These are phyloP conservation scores for Lepus townsendii DNA, from an alignment of 2,797 vertebrate genomes.

Conservation along the genomic window DNA sequence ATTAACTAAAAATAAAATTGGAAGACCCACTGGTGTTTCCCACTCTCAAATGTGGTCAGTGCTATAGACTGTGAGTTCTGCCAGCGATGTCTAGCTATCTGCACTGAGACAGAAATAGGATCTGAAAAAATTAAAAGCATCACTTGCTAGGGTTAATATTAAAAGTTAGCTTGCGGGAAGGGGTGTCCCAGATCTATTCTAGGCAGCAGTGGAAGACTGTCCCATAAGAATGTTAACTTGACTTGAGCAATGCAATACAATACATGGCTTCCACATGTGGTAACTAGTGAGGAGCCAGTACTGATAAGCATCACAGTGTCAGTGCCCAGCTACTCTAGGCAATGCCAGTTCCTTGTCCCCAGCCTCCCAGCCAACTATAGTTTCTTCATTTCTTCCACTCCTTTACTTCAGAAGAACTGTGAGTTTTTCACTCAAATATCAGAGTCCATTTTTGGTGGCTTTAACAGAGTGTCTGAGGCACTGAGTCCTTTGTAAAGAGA, in stretches of 20 bases:
- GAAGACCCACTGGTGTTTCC: neutral
- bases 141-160: constrained; percentile 17
- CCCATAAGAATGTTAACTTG: neutral
- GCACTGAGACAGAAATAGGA: neutral
- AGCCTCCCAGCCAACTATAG: neutral
- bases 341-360: neutral
- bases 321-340: neutral
- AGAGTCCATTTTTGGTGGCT: neutral
- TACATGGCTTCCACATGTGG: neutral
- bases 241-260: neutral
- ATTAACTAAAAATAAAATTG: neutral
- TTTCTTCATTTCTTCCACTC: neutral
- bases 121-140: neutral
- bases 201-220: neutral
- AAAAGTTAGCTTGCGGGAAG: constrained; percentile 11
- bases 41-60: neutral
- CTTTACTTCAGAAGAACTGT: neutral
- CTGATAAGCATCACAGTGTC: neutral
- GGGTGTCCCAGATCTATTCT: constrained; percentile 21
- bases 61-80: no score
- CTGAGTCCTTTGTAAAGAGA: neutral
- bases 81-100: neutral
- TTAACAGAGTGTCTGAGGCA: neutral
- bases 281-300: neutral
- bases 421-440: neutral